Evolutionary conservation across 2,797 vertebrate species (phyloP), one percentile per base, ranked within the genome.

Genomic region (Arctocebus calabarensis): DNA sequence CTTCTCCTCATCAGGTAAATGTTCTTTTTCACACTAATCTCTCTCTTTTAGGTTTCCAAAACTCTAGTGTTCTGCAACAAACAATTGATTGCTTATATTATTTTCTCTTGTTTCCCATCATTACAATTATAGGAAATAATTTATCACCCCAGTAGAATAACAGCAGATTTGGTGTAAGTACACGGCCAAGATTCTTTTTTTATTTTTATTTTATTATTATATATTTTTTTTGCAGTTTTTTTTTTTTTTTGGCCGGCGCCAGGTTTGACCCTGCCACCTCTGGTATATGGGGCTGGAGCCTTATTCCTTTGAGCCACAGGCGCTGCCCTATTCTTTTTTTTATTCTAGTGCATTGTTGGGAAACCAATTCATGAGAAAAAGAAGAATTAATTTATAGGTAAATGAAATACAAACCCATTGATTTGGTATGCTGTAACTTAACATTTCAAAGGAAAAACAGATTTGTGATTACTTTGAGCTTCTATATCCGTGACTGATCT

Each of bases 91-190:
- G 34, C 4, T 92, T 79, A n/a, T 61, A 70, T 17, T 74, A 25
- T 11, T 82, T 78, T 91, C 17, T 84, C 32, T 62, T 68, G 25
- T 79, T 89, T 88, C 85, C 43, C 32, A 90, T n/a, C 87, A 20
- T 55, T 55, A 75, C 10, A 82, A 75, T 75, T 3, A 32, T 48
- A 68, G 34, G 57, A 92, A 94, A 84, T 70, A 87, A 37, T 71
- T 48, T 84, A 52, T 71, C 2, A 10, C 57, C 5, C 4, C 22
- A 37, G 27, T 74, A 89, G 27, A 87, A 70, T 43, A 96, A 55
- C n/a, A 73, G 34, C 1, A 83, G 74, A 11, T 12, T 93, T 57
- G 27, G 10, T 85, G 20, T 79, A 89, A 19, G 4, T 27, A 9
- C 32, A 55, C 82, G 32, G 88, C 27, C 85, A 82, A 52, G 19